Evolutionary conservation across 1,140 invertebrate genomes (phyloP).

Genomic region (Marisa cornuarietis): DNA sequence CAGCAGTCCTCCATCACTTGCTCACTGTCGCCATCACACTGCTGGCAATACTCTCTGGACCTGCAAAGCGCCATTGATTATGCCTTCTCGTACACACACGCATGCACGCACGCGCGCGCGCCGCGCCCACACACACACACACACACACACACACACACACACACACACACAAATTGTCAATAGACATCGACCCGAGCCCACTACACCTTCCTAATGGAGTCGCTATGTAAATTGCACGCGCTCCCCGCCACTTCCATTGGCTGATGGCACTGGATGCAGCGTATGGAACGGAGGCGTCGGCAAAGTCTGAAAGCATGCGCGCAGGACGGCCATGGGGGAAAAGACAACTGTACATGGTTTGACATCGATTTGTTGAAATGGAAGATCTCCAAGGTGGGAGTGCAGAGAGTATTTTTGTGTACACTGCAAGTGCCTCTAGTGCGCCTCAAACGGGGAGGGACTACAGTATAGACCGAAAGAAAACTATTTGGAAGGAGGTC

Average conservation of each 20-base stretch:
- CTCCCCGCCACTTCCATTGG: neutral
- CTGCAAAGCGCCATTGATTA: too few species aligned
- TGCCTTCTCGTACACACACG: neutral
- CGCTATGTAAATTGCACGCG: slow-evolving; percentile 1
- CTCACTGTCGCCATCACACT: too few species aligned
- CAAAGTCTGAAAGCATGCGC: neutral
- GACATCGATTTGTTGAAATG: slow-evolving; percentile 3
- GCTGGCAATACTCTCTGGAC: too few species aligned
- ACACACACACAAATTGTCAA: neutral
- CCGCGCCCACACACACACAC: slow-evolving; percentile 8
- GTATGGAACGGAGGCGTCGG: neutral
- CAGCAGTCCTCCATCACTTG: too few species aligned
- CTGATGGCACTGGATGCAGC: neutral
- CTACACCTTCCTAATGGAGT: slow-evolving; percentile 3
- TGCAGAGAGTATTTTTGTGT: neutral
- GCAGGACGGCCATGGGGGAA: neutral
- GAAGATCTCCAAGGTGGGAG: neutral
- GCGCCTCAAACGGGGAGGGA: too few species aligned
- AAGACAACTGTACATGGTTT: neutral
- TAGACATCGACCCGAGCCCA: neutral
- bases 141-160: slow-evolving; percentile 1
- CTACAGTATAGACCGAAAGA: too few species aligned
- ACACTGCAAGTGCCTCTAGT: neutral
- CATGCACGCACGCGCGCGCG: neutral
- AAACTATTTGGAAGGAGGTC: too few species aligned